Percentiles rank a stretch among this genome's conserved stretches.
These are phyloP conservation scores for Zoanthus solanderi DNA, from an alignment of 92 coral and sea anemone genomes.

Conservation along the genomic window DNA sequence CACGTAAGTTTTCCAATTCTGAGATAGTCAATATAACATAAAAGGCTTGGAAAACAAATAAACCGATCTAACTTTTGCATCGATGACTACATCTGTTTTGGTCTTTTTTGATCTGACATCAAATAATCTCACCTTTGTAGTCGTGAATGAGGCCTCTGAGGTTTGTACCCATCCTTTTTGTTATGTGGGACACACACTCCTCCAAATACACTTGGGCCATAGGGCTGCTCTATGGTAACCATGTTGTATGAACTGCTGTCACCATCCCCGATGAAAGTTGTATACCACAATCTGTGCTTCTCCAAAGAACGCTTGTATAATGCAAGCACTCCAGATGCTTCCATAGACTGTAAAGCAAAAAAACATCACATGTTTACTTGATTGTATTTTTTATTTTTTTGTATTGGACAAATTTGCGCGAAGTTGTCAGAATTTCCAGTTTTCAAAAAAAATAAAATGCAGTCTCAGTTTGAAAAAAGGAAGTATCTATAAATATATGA, in stretches of 20 bases:
- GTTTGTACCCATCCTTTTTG: constrained; percentile 44
- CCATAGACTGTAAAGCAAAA: constrained; percentile 44
- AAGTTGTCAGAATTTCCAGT: neutral
- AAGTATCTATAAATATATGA: neutral
- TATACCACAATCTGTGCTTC: constrained; percentile 32
- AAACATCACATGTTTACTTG: neutral
- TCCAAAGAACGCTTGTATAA: constrained; percentile 30
- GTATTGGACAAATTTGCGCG: neutral
- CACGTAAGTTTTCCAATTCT: neutral
- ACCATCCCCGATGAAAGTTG: constrained; percentile 43
- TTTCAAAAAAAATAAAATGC: neutral
- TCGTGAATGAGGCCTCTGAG: constrained; percentile 47
- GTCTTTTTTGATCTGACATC: neutral
- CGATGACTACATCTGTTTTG: neutral
- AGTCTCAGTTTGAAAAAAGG: constrained; percentile 2
- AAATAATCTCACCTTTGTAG: constrained; percentile 50
- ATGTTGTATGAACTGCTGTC: constrained; percentile 38
- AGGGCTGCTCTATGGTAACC: constrained; percentile 23
- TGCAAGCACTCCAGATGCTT: constrained; percentile 39
- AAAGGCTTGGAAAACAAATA: neutral
- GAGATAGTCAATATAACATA: neutral
- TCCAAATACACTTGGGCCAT: constrained; percentile 31
- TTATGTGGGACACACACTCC: constrained; percentile 40
- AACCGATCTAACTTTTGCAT: neutral
- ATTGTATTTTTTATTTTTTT: neutral